Base-by-base conservation (phyloP, 2,888 invertebrate genomes). In the Dicyrtomina minuta region DNA sequence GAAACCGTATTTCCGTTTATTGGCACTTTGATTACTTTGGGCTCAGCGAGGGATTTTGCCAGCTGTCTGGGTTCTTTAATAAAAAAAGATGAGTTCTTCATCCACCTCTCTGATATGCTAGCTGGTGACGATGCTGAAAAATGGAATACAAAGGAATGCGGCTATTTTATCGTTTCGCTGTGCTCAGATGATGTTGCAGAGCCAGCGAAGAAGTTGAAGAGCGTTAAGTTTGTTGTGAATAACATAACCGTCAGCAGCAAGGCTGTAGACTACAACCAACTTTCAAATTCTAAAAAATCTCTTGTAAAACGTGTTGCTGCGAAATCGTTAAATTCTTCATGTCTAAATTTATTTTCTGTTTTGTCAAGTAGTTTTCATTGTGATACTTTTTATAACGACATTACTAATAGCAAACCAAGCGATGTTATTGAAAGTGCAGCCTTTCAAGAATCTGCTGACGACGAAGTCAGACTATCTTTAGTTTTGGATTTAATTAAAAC, bases 401-500 rank as follows among this genome's bases (percentile, higher is more conserved):
- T 71, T 0, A 46, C 46, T 13, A 44, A 71, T 17, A n/a, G 5
- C 17, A 46, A 27, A 22, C 64, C 64, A 8, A 33, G 15, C 5
- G 24, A 10, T 1, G 51, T 68, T 13, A 53, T 61, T 33, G 43
- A 53, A 10, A 49, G 60, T 59, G n/a, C 41, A 41, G 61, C 68
- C 20, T 51, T 67, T 33, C 15, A 22, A 6, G 15, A 33, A 12
- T 51, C 60, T 3, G 17, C 17, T 12, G 66, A 66, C 13, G 22
- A 46, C 10, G 27, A 60, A 5, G 20, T 41, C 6, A 68, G 56
- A 56, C 56, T 76, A 43, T 61, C 64, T 13, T 22, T 76, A 2
- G 39, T 68, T 20, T 39, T 76, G 15, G 75, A 75, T 15, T 66
- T 76, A 24, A 56, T 75, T 15, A 59, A 70, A 22, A 39, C 69